Percentiles rank a stretch among this genome's conserved stretches.
Evolutionary conservation across 2,888 invertebrate genomes (phyloP).

Genomic region (Xylota segnis): DNA sequence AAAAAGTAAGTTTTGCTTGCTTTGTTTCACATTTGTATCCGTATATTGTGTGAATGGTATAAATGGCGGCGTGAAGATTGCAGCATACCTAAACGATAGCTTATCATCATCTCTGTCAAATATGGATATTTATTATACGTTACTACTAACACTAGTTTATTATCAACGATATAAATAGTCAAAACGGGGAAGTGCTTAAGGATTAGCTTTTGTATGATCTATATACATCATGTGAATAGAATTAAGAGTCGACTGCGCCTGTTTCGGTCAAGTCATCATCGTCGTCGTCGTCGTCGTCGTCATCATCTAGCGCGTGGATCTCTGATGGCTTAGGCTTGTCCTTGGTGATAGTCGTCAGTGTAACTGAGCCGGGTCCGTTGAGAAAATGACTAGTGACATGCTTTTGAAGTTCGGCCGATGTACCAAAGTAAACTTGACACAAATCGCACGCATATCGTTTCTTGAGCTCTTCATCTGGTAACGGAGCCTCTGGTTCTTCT

Average conservation of each 20-base stretch:
- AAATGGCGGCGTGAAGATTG: constrained; percentile 30
- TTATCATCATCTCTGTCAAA: constrained; percentile 36
- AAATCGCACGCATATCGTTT: constrained; percentile 83
- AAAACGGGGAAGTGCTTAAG: constrained; percentile 61
- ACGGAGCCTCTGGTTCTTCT: constrained; percentile 67
- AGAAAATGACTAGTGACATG: constrained; percentile 84
- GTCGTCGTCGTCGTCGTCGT: constrained; percentile 51
- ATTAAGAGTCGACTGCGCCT: constrained; percentile 56
- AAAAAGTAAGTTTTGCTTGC: constrained; percentile 34
- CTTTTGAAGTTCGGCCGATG: constrained; percentile 83
- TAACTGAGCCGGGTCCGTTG: constrained; percentile 82
- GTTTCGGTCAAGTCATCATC: constrained; percentile 55
- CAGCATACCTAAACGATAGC: constrained; percentile 22
- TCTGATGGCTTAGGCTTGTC: constrained; percentile 76
- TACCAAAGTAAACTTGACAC: constrained; percentile 83
- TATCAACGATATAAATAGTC: constrained; percentile 68
- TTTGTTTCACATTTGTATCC: constrained; percentile 23
- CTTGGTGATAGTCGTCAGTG: constrained; percentile 79
- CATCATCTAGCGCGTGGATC: constrained; percentile 23
- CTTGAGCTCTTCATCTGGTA: constrained; percentile 69
- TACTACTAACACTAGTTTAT: constrained; percentile 49
- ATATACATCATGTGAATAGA: constrained; percentile 61
- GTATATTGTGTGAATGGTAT: constrained; percentile 28
- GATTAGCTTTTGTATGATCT: constrained; percentile 53
- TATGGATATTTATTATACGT: constrained; percentile 16